Evolutionary conservation across 92 coral and sea anemone genomes (phyloP).

Genomic region (Epizoanthus fatuus): DNA sequence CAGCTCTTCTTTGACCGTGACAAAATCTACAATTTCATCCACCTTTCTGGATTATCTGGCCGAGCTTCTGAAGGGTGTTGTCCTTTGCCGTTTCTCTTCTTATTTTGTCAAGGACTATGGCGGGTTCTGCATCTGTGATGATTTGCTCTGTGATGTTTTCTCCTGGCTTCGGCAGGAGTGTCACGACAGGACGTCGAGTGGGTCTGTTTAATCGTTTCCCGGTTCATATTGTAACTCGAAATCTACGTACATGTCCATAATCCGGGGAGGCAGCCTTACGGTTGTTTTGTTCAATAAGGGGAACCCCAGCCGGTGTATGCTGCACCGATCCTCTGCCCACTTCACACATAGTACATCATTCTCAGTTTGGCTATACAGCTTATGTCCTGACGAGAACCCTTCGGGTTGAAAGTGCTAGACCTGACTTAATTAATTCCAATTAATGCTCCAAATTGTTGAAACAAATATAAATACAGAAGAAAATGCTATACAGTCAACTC

Average conservation of each 20-base stretch:
- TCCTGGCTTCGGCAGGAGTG: slow-evolving; percentile 21
- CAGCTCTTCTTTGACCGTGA: not conserved
- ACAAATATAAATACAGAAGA: too few species aligned
- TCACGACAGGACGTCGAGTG: slow-evolving; percentile 51
- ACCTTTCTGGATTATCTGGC: not conserved
- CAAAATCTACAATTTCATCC: not conserved
- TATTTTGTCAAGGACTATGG: slow-evolving; percentile 28
- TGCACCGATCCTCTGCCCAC: slow-evolving; percentile 67
- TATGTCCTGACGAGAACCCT: too few species aligned
- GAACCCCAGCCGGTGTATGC: slow-evolving; percentile 67
- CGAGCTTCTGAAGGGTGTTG: not conserved
- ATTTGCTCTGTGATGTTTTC: slow-evolving; percentile 17
- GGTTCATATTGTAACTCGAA: slow-evolving; percentile 62
- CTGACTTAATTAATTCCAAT: too few species aligned
- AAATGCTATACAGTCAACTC: too few species aligned
- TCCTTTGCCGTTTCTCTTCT: not conserved
- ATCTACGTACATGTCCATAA: slow-evolving; percentile 77
- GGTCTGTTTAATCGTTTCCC: slow-evolving; percentile 61
- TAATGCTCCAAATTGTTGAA: too few species aligned
- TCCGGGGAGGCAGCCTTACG: slow-evolving; percentile 72
- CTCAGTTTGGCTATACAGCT: slow-evolving; percentile 49
- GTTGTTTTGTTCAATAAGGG: slow-evolving; percentile 72
- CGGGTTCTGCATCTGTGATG: slow-evolving; percentile 29
- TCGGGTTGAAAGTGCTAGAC: too few species aligned
- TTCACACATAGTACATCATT: slow-evolving; percentile 61